Conservation (phyloP, 2,888 invertebrate genomes). For the Scaptomyza polygonia region DNA sequence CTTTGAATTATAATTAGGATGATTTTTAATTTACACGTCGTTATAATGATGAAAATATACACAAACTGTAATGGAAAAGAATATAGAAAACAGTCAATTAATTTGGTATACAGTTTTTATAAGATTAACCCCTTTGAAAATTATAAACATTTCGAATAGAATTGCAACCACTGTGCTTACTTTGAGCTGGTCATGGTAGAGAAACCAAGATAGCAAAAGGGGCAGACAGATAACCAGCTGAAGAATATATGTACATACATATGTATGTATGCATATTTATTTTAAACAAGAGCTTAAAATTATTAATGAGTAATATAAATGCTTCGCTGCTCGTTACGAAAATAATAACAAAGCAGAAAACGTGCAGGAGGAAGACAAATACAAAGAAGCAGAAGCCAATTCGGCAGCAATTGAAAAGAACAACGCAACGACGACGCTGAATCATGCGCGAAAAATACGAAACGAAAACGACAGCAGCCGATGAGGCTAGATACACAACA, state of each 20-base stretch:
- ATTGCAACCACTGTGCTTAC: constrained; percentile 52
- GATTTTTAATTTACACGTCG: constrained; percentile 78
- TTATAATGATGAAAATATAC: constrained; percentile 78
- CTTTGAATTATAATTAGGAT: constrained; percentile 74
- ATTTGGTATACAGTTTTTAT: not conserved
- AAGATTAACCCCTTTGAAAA: not conserved
- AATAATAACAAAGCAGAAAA: constrained; percentile 66
- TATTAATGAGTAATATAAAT: constrained; percentile 51
- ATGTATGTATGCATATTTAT: not conserved
- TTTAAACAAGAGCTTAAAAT: constrained; percentile 48
- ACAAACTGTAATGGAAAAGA: constrained; percentile 71
- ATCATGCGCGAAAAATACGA: constrained; percentile 70
- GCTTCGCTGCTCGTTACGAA: constrained; percentile 35
- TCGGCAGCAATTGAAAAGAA: constrained; percentile 47
- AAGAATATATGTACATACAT: constrained; percentile 23
- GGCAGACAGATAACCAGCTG: constrained; percentile 44
- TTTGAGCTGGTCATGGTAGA: constrained; percentile 77
- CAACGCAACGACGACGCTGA: constrained; percentile 57
- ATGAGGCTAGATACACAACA: constrained; percentile 21
- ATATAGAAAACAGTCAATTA: constrained; percentile 4
- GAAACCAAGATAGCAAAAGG: constrained; percentile 48
- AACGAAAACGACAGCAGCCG: constrained; percentile 46
- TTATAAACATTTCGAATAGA: not conserved
- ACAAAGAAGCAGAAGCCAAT: constrained; percentile 14
- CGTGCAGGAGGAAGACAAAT: constrained; percentile 36